phyloP scores from a whole-genome alignment of 2,888 invertebrate species.

The Tridacna crocea region DNA sequence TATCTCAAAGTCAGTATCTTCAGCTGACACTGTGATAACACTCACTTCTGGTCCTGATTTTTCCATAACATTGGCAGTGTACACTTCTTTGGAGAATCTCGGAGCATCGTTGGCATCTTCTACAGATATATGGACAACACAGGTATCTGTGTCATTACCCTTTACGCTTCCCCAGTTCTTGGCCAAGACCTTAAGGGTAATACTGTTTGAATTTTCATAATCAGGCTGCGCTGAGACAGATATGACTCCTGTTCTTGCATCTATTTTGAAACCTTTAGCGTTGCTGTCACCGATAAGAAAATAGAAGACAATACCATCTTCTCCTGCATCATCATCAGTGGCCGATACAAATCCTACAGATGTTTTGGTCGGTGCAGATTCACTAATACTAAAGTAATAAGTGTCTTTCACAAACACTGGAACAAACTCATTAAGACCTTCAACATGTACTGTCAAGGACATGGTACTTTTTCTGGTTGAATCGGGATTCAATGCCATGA shows the following conservation, averaged over 20 bases:
- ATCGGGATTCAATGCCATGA: conserved; percentile 94
- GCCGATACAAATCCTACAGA: conserved; percentile 74
- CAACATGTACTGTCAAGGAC: conserved; percentile 73
- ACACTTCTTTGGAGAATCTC: conserved; percentile 92
- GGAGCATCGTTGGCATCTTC: conserved; percentile 99
- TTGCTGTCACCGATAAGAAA: conserved; percentile 97
- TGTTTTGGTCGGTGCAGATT: conserved; percentile 74
- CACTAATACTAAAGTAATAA: conserved; percentile 78
- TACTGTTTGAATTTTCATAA: conserved; percentile 76
- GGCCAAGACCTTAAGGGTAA: conserved; percentile 92
- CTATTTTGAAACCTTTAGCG: conserved; percentile 94
- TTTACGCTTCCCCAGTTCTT: conserved; percentile 97
- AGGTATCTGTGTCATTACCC: conserved; percentile 97
- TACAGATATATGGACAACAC: conserved; percentile 95
- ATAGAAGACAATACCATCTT: conserved; percentile 89
- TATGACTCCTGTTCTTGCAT: conserved; percentile 91
- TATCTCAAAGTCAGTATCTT: conserved; percentile 80
- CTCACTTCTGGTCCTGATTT: conserved; percentile 93
- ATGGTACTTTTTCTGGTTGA: conserved; percentile 86
- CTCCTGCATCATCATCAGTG: conserved; percentile 77
- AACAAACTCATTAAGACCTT: conserved; percentile 79
- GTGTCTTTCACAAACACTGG: conserved; percentile 74
- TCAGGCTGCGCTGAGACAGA: conserved; percentile 90
- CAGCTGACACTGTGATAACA: conserved; percentile 93
- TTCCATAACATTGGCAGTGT: conserved; percentile 92